Conservation (phyloP, 2,113 vertebrate species). For the Narcine bancroftii region DNA sequence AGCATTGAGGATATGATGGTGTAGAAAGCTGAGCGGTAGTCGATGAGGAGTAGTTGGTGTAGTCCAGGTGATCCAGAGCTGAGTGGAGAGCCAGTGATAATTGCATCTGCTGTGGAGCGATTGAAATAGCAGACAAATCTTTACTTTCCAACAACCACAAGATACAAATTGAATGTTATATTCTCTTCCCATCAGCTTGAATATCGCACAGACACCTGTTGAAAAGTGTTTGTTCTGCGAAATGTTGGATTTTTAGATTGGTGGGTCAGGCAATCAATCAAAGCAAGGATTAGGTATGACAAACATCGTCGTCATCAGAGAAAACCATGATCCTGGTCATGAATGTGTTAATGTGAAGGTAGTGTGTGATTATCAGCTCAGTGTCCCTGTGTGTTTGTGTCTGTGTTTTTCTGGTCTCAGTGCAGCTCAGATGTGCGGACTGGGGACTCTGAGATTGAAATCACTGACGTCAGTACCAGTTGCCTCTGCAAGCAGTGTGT, state of each 20-base stretch:
- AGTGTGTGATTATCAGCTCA: background rate
- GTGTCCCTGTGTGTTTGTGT: conserved; percentile 7
- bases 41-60: no score
- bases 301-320: no score
- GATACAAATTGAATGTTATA: background rate
- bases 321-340: background rate
- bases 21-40: no score
- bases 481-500: background rate
- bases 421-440: background rate
- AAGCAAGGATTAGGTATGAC: no score
- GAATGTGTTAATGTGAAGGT: conserved; percentile 15
- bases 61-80: no score
- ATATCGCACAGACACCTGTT: background rate
- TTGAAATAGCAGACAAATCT: no score
- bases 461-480: background rate
- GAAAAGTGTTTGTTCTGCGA: background rate
- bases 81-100: no score
- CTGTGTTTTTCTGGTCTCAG: background rate
- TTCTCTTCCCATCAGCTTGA: background rate
- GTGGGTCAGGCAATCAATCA: background rate
- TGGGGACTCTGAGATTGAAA: background rate
- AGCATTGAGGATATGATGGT: no score
- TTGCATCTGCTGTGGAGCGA: no score
- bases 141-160: background rate
- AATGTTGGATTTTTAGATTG: background rate